Percentiles rank a stretch among this genome's conserved stretches.
Evolutionary conservation across 2,113 vertebrate genomes (phyloP).

Genomic region (Hippocampus barbouri): DNA sequence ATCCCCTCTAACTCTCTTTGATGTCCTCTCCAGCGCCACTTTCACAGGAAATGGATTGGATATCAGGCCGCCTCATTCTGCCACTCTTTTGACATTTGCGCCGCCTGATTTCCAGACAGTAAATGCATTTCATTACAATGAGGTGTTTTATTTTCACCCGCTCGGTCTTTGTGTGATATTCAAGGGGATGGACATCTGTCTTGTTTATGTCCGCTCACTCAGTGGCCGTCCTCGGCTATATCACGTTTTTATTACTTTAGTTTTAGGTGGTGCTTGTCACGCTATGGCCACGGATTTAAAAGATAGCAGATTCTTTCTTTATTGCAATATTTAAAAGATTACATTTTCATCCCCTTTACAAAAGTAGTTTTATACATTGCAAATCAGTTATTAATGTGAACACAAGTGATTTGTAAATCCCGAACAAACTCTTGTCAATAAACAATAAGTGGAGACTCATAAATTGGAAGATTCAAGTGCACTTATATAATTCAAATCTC

Average conservation of each 20-base stretch:
- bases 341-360: neutral
- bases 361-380: neutral
- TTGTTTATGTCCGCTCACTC: slow-evolving; percentile 68
- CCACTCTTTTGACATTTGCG: slow-evolving; percentile 64
- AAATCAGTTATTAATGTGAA: neutral
- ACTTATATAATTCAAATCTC: neutral
- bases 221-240: slow-evolving; percentile 69
- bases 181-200: slow-evolving; percentile 68
- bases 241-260: slow-evolving; percentile 65
- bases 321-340: slow-evolving; percentile 50
- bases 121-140: slow-evolving; percentile 73
- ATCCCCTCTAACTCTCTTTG: slow-evolving; percentile 70
- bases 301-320: slow-evolving; percentile 55
- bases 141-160: slow-evolving; percentile 65
- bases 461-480: neutral
- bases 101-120: slow-evolving; percentile 67
- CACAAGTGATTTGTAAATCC: neutral
- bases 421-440: neutral
- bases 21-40: slow-evolving; percentile 64
- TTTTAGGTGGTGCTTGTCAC: slow-evolving; percentile 66
- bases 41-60: slow-evolving; percentile 73
- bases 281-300: slow-evolving; percentile 53
- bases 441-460: neutral
- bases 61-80: slow-evolving; percentile 65
- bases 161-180: slow-evolving; percentile 72